Evolutionary conservation across 2,797 vertebrate species (phyloP).

Genomic region (Fratercula arctica): DNA sequence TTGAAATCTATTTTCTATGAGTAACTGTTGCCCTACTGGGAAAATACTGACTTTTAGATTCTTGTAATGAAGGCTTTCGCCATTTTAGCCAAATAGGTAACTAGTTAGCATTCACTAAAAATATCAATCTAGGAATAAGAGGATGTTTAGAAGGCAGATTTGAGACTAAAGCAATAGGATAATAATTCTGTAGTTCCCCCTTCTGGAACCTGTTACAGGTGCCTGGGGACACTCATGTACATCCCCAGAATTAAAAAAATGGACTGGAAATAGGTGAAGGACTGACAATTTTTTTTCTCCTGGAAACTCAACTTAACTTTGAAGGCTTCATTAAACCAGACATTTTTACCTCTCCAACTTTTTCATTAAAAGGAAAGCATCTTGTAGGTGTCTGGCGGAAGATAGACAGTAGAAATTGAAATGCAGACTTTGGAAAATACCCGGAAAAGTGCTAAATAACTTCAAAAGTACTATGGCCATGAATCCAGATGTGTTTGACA

Average conservation of each 20-base stretch:
- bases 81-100: background rate
- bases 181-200: background rate
- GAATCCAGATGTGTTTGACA: background rate
- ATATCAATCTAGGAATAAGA: background rate
- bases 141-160: background rate
- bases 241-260: background rate
- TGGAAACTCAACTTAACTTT: background rate
- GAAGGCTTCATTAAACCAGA: background rate
- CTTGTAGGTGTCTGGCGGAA: background rate
- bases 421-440: background rate
- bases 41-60: background rate
- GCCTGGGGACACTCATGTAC: background rate
- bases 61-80: background rate
- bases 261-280: background rate
- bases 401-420: background rate
- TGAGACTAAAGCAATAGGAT: background rate
- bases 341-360: background rate
- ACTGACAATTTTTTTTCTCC: background rate
- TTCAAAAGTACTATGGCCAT: background rate
- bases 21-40: background rate
- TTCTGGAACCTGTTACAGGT: background rate
- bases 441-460: background rate
- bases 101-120: background rate
- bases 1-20: background rate
- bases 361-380: background rate